Conservation (phyloP, 1,140 invertebrate species). For the Acromyrmex heyeri region DNA sequence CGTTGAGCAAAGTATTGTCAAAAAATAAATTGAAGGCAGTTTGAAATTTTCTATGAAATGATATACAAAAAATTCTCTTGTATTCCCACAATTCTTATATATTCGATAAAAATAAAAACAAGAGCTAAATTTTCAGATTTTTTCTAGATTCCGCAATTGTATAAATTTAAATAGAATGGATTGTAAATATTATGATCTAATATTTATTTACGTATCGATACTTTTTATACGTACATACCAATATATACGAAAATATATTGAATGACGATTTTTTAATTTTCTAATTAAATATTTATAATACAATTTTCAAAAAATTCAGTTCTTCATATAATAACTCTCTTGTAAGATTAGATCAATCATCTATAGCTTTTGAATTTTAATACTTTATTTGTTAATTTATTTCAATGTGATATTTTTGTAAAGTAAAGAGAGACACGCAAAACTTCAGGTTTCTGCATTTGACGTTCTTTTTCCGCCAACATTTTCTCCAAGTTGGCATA, state of each 20-base stretch:
- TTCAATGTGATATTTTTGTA: slow-evolving; percentile 13
- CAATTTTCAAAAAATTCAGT: background rate
- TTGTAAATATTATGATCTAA: slow-evolving; percentile 2
- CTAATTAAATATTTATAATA: background rate
- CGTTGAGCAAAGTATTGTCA: background rate
- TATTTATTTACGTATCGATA: background rate
- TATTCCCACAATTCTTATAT: background rate
- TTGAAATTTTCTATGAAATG: slow-evolving; percentile 6
- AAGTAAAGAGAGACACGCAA: slow-evolving; percentile 17
- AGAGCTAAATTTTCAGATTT: background rate
- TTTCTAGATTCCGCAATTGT: background rate
- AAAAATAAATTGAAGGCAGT: background rate
- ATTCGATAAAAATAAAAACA: too few relatives aligned
- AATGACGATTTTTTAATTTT: background rate
- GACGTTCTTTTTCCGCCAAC: slow-evolving; percentile 23
- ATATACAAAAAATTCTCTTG: background rate
- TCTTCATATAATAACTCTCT: background rate
- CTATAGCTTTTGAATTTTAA: background rate
- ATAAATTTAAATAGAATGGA: background rate
- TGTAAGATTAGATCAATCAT: background rate
- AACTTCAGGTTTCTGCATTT: slow-evolving; percentile 39
- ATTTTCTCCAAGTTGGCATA: slow-evolving; percentile 27
- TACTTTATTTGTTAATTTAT: slow-evolving; percentile 27
- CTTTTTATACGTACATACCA: background rate
- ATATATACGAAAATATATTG: background rate